phyloP scores from a whole-genome alignment of 2,113 vertebrate species.

The Coryphaenoides rupestris region DNA sequence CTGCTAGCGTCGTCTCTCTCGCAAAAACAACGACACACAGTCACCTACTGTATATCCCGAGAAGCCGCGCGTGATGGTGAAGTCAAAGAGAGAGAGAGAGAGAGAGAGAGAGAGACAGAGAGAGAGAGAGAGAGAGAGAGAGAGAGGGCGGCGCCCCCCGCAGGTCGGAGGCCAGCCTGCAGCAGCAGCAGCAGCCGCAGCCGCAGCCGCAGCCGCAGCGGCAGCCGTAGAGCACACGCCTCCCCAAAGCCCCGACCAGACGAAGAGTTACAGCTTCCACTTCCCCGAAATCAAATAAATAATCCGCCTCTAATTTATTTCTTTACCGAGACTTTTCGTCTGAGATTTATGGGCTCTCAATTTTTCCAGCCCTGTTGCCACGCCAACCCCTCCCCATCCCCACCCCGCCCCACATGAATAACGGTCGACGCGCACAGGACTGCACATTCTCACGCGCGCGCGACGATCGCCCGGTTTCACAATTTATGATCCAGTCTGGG shows the following conservation, averaged over 20 bases:
- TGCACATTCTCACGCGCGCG: conserved; percentile 26
- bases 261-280: conserved; percentile 46
- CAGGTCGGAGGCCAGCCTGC: too few relatives aligned
- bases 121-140: too few relatives aligned
- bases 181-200: conserved; percentile 75
- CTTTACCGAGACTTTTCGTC: conserved; percentile 27
- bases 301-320: conserved; percentile 52
- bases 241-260: conserved; percentile 49
- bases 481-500: conserved; percentile 31
- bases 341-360: conserved; percentile 44
- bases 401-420: not conserved
- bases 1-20: too few relatives aligned
- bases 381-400: conserved; percentile 1
- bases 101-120: too few relatives aligned
- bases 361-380: conserved; percentile 23
- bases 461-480: conserved; percentile 43
- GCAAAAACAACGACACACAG: too few relatives aligned
- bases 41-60: too few relatives aligned
- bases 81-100: too few relatives aligned
- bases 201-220: conserved; percentile 69
- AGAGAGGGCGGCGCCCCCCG: too few relatives aligned
- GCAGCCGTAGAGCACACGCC: too few relatives aligned
- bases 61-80: too few relatives aligned
- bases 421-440: not conserved
- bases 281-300: conserved; percentile 63